Percentiles rank a stretch among this genome's conserved stretches.
Evolutionary conservation across 2,888 invertebrate species (phyloP).

Genomic region (Mesopsocus fuscifrons): DNA sequence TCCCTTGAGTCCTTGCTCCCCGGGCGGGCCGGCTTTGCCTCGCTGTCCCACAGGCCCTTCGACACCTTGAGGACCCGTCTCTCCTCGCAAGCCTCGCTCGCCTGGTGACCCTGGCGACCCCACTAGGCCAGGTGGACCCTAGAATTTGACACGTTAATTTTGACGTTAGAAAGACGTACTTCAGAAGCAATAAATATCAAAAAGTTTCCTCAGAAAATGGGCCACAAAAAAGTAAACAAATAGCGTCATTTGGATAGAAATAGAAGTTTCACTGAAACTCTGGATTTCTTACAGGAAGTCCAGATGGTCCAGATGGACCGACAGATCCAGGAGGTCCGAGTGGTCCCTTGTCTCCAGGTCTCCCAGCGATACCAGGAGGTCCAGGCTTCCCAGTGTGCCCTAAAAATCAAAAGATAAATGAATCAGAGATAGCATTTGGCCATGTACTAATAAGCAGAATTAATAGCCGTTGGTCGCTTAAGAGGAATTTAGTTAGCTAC

Average conservation of each 20-base stretch:
- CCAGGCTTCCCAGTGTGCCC: constrained; percentile 41
- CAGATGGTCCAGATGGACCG: constrained; percentile 45
- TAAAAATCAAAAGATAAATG: no score
- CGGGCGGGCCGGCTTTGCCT: constrained; percentile 59
- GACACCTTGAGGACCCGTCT: constrained; percentile 51
- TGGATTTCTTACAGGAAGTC: constrained; percentile 45
- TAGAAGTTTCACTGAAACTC: background rate
- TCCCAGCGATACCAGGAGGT: constrained; percentile 47
- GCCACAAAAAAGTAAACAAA: background rate
- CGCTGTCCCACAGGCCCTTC: constrained; percentile 58
- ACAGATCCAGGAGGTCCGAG: constrained; percentile 40
- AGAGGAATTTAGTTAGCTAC: no score
- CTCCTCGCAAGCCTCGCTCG: constrained; percentile 50
- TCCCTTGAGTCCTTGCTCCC: constrained; percentile 51
- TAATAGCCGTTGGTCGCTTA: no score
- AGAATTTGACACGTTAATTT: constrained; percentile 14
- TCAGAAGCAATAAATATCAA: no score
- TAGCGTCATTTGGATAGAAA: no score
- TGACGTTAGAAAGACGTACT: no score
- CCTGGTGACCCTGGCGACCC: constrained; percentile 47
- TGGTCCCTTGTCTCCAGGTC: constrained; percentile 60
- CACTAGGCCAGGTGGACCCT: constrained; percentile 48
- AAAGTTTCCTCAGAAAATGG: background rate
- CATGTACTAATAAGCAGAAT: no score
- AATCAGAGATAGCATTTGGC: no score